Conservation (phyloP, 2,113 vertebrate species). For the Chaetodon auriga region DNA sequence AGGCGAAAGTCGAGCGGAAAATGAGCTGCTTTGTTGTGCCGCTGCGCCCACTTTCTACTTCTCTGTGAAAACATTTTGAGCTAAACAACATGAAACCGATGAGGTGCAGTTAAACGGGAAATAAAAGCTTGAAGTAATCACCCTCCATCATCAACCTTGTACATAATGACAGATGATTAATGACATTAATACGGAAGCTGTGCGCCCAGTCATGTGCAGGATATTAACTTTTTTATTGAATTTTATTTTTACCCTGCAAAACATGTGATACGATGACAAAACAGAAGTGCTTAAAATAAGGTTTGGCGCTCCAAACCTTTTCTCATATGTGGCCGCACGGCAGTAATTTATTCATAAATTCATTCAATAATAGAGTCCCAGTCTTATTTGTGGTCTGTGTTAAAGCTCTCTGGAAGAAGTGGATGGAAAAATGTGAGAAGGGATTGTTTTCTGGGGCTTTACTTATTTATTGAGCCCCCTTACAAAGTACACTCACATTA, state of each 20-base stretch:
- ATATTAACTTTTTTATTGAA: conserved; percentile 56
- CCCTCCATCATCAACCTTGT: conserved; percentile 25
- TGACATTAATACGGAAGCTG: conserved; percentile 46
- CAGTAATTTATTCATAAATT: conserved; percentile 76
- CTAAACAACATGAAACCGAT: background rate
- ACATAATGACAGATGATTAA: conserved; percentile 50
- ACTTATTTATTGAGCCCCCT: conserved; percentile 72
- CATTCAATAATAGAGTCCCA: conserved; percentile 66
- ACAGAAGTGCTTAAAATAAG: conserved; percentile 58
- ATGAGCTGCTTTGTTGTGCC: background rate
- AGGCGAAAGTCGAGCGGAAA: background rate
- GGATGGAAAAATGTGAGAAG: conserved; percentile 40
- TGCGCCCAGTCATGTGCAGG: conserved; percentile 26
- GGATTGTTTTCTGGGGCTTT: conserved; percentile 65
- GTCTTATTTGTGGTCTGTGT: conserved; percentile 50
- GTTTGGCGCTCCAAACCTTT: conserved; percentile 33
- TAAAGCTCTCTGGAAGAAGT: conserved; percentile 46
- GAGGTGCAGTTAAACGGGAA: background rate
- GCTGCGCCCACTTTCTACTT: background rate
- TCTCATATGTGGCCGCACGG: conserved; percentile 29
- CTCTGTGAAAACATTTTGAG: background rate
- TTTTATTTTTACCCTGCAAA: conserved; percentile 53
- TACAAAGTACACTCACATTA: conserved; percentile 64
- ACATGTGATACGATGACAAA: conserved; percentile 71
- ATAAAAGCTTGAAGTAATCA: background rate